These are phyloP conservation scores for Ophraella communa DNA, from an alignment of 2,888 invertebrate species.

Conservation along the genomic window DNA sequence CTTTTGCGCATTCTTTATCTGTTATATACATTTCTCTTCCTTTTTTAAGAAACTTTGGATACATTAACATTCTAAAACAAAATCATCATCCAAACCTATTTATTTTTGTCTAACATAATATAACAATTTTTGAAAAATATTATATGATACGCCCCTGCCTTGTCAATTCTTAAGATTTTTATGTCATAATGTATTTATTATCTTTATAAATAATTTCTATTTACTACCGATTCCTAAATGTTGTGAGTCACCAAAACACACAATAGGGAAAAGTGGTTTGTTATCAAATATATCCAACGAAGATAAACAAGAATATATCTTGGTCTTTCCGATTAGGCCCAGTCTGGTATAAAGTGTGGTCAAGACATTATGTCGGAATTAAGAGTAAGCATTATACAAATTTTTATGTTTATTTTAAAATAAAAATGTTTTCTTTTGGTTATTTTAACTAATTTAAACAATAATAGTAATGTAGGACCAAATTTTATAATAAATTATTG, in stretches of 20 bases:
- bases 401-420: background rate
- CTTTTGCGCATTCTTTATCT: too few species aligned
- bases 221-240: background rate
- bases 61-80: too few species aligned
- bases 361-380: conserved; percentile 1
- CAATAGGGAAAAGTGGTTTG: conserved; percentile 1
- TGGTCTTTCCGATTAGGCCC: background rate
- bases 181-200: background rate
- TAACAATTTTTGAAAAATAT: too few species aligned
- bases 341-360: conserved; percentile 15
- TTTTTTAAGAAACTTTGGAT: too few species aligned
- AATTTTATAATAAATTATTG: too few species aligned
- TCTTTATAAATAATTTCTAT: background rate
- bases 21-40: too few species aligned
- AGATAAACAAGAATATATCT: conserved; percentile 17
- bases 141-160: background rate
- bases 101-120: too few species aligned
- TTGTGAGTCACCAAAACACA: conserved; percentile 4
- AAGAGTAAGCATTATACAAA: background rate
- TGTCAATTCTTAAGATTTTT: background rate
- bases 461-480: too few species aligned
- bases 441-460: background rate
- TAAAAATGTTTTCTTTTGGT: background rate
- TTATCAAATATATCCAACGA: conserved; percentile 21
- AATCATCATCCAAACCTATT: too few species aligned